Evolutionary conservation across 1,140 invertebrate species (phyloP).

Genomic region (Rhagoletis zephyria): DNA sequence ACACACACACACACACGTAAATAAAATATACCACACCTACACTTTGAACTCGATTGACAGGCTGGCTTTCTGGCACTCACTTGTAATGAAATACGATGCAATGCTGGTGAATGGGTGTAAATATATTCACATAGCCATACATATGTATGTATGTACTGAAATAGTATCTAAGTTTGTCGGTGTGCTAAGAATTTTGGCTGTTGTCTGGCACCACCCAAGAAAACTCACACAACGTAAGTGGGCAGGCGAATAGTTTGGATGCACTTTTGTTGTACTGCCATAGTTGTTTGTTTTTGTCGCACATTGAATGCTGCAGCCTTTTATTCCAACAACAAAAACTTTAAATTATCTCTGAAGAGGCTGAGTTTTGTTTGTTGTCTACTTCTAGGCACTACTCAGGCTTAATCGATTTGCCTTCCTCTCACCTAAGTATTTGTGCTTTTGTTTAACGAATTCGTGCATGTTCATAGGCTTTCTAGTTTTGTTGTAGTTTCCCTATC

Average conservation of each 20-base stretch:
- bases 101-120: not conserved
- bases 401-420: not conserved
- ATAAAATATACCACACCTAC: not conserved
- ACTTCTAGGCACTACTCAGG: not conserved
- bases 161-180: not conserved
- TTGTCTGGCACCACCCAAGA: slow-evolving; percentile 49
- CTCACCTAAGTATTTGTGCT: not conserved
- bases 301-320: not conserved
- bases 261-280: not conserved
- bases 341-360: not conserved
- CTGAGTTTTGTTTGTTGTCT: slow-evolving; percentile 33
- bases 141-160: not conserved
- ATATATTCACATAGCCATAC: too few species aligned
- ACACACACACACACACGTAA: not conserved
- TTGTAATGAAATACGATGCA: not conserved
- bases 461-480: not conserved
- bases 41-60: not conserved
- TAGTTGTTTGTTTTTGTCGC: not conserved
- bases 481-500: not conserved
- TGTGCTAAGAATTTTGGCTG: slow-evolving; percentile 27
- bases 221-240: slow-evolving; percentile 1
- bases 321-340: not conserved
- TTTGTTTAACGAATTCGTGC: not conserved
- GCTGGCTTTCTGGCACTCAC: not conserved
- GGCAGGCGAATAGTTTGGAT: not conserved